These are phyloP conservation scores for Meta bourneti DNA, from an alignment of 2,888 invertebrate species.

Conservation along the genomic window DNA sequence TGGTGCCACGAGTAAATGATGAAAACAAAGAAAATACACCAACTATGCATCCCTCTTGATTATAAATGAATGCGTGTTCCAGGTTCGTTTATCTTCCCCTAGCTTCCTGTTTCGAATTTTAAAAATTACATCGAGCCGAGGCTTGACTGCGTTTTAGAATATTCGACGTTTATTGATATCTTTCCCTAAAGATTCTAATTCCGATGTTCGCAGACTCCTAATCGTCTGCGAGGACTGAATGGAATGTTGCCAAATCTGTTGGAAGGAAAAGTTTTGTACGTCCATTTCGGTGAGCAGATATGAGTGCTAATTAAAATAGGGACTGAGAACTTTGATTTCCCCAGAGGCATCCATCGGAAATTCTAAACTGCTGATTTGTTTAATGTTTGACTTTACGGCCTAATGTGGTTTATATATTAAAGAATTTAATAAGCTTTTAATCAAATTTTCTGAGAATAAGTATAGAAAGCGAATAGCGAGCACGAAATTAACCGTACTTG, in stretches of 20 bases:
- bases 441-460: not conserved
- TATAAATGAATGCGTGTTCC: slow-evolving; percentile 60
- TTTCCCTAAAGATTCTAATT: slow-evolving; percentile 31
- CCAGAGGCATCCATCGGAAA: not conserved
- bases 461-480: too few relatives aligned
- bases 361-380: not conserved
- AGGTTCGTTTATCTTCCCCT: slow-evolving; percentile 22
- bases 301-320: slow-evolving; percentile 43
- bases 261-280: slow-evolving; percentile 7
- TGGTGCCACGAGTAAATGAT: not conserved
- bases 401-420: not conserved
- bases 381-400: not conserved
- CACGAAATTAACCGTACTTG: too few relatives aligned
- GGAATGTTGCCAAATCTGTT: slow-evolving; percentile 49
- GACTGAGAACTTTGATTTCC: slow-evolving; percentile 26
- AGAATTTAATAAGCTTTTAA: not conserved
- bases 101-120: slow-evolving; percentile 35
- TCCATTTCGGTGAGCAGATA: slow-evolving; percentile 11
- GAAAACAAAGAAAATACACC: slow-evolving; percentile 20
- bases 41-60: slow-evolving; percentile 11
- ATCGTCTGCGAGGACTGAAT: slow-evolving; percentile 28
- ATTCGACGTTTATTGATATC: slow-evolving; percentile 59
- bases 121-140: slow-evolving; percentile 44
- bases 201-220: slow-evolving; percentile 19
- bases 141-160: slow-evolving; percentile 41